Percentiles rank a stretch among this genome's conserved stretches.
phyloP scores from a whole-genome alignment of 2,797 vertebrate genomes.

The Harpagifer antarcticus region DNA sequence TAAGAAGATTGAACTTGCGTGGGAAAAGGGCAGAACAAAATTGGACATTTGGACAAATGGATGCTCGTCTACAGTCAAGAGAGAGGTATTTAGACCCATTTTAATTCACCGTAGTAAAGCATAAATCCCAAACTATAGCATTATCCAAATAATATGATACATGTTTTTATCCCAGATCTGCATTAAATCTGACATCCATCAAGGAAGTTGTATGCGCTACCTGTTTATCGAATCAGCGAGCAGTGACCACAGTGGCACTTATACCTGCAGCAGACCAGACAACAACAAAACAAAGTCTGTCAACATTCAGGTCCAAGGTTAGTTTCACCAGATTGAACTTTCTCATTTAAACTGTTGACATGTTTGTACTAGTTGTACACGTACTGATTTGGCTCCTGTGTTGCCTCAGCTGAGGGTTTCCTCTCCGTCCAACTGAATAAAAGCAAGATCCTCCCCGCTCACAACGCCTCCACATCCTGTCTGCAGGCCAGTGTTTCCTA shows the following conservation, averaged over 20 bases:
- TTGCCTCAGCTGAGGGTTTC: constrained; percentile 86
- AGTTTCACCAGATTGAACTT: constrained; percentile 15
- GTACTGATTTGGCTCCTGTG: constrained; percentile 7
- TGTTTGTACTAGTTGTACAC: background rate
- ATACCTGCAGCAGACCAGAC: constrained; percentile 62
- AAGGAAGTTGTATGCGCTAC: accelerated
- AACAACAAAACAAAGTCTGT: constrained; percentile 42
- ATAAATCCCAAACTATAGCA: background rate
- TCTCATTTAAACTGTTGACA: background rate
- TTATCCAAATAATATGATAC: background rate
- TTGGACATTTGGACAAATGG: accelerated
- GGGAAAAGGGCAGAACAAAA: constrained; percentile 34
- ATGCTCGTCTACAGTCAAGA: background rate
- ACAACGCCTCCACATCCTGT: constrained; percentile 78
- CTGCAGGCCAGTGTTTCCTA: constrained; percentile 87
- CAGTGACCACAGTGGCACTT: constrained; percentile 64
- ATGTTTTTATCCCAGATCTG: constrained; percentile 57
- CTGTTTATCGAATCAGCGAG: constrained; percentile 66
- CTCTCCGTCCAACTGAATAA: constrained; percentile 83
- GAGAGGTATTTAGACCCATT: constrained; percentile 43
- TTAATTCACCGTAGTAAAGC: background rate
- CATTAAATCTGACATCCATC: accelerated
- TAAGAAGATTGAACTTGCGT: accelerated
- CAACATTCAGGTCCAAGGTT: constrained; percentile 75
- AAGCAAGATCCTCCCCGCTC: constrained; percentile 70